Percentiles rank a stretch among this genome's conserved stretches.
Conservation (phyloP, 2,797 vertebrate species). For the Perodicticus potto region DNA sequence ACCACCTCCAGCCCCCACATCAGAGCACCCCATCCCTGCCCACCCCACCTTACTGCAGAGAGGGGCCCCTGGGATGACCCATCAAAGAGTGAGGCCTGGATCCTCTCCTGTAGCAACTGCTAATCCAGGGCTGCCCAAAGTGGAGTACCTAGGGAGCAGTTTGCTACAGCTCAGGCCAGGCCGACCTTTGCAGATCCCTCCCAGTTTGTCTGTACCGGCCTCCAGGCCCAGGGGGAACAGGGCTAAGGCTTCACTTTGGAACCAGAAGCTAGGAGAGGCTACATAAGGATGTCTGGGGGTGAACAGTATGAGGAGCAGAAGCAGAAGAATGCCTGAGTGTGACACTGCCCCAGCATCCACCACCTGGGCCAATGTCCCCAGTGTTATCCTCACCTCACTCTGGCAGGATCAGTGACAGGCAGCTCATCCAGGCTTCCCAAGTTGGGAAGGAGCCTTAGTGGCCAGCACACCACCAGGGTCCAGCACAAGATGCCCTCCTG, state of each 20-base stretch:
- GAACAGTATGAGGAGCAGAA: conserved; percentile 55
- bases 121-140: conserved; percentile 89
- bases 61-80: conserved; percentile 81
- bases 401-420: conserved; percentile 85
- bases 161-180: conserved; percentile 34
- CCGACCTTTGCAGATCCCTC: conserved; percentile 72
- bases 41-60: conserved; percentile 89
- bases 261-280: neutral
- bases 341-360: neutral
- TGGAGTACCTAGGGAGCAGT: conserved; percentile 78
- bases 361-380: fast-evolving
- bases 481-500: conserved; percentile 85
- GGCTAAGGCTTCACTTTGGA: conserved; percentile 72
- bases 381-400: conserved; percentile 75
- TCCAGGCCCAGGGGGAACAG: neutral
- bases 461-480: conserved; percentile 84
- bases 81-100: conserved; percentile 92
- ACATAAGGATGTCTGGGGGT: conserved; percentile 6
- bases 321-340: conserved; percentile 42
- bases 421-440: conserved; percentile 85
- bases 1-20: neutral
- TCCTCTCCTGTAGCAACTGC: conserved; percentile 92
- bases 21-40: neutral
- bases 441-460: conserved; percentile 84
- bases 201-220: conserved; percentile 48